Conservation (phyloP, 2,797 vertebrate species). For the Callimico goeldii region DNA sequence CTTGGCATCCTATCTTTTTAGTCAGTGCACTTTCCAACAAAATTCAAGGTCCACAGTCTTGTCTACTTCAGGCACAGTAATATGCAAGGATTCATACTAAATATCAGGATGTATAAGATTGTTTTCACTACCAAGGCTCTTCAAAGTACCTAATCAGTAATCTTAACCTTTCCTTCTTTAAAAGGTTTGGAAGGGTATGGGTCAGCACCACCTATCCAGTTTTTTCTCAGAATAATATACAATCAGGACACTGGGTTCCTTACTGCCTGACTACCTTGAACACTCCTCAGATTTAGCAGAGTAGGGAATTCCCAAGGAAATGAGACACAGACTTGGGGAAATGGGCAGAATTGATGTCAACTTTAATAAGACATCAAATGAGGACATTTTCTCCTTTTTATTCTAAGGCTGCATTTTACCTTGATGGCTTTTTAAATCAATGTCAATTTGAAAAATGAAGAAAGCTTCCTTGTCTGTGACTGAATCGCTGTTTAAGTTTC, state of each 20-base stretch:
- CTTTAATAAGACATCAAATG: slow-evolving; percentile 37
- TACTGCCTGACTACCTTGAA: neutral
- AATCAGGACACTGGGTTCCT: neutral
- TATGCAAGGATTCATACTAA: neutral
- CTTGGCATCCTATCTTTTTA: neutral
- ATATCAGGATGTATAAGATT: neutral
- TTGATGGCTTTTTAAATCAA: slow-evolving; percentile 61
- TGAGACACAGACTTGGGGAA: neutral
- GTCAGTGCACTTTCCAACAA: neutral
- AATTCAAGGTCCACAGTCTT: neutral
- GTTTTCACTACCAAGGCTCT: neutral
- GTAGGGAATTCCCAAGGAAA: neutral
- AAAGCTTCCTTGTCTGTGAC: slow-evolving; percentile 19
- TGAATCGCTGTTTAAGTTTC: slow-evolving; percentile 51
- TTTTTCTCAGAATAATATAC: neutral
- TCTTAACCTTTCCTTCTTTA: neutral
- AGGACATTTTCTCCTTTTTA: slow-evolving; percentile 45
- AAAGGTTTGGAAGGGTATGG: neutral
- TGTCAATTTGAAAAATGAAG: slow-evolving; percentile 59
- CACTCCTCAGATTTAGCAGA: neutral
- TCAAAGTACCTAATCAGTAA: neutral
- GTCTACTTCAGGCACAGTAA: neutral
- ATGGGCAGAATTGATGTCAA: slow-evolving; percentile 13
- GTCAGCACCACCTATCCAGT: neutral
- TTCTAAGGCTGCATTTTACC: slow-evolving; percentile 43